Conservation (phyloP, 2,113 vertebrate genomes). For the Notothenia coriiceps region DNA sequence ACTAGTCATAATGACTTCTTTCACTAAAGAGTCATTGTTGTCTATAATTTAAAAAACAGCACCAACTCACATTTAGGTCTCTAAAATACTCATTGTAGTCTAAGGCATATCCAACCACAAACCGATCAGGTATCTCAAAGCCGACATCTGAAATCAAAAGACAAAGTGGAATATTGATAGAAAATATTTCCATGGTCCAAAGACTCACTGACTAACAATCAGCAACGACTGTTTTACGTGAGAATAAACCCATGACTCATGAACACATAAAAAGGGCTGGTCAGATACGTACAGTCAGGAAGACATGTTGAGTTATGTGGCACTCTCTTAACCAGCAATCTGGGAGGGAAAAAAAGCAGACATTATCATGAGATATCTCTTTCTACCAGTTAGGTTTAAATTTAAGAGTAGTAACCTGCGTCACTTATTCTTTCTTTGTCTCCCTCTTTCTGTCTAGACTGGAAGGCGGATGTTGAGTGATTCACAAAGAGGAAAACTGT, state of each 20-base stretch:
- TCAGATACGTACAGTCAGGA: constrained; percentile 90
- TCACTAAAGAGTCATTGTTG: neutral
- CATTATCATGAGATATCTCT: neutral
- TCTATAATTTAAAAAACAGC: constrained; percentile 12
- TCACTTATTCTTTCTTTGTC: constrained; percentile 20
- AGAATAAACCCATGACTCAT: constrained; percentile 47
- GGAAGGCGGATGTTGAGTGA: constrained; percentile 48
- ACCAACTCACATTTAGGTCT: constrained; percentile 91
- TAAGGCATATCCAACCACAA: constrained; percentile 95
- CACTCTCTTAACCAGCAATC: constrained; percentile 93
- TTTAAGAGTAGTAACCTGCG: constrained; percentile 13
- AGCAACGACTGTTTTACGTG: constrained; percentile 14
- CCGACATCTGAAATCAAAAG: constrained; percentile 87
- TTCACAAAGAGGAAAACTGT: constrained; percentile 45
- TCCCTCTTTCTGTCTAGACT: constrained; percentile 58
- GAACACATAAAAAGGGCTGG: constrained; percentile 28
- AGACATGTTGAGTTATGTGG: constrained; percentile 83
- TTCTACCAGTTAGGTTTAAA: neutral
- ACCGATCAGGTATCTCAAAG: constrained; percentile 95
- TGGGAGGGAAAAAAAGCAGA: constrained; percentile 65
- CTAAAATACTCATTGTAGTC: constrained; percentile 97
- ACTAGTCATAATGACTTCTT: neutral
- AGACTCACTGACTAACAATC: constrained; percentile 37
- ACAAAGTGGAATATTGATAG: constrained; percentile 36
- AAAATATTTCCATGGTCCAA: constrained; percentile 4